phyloP scores from a whole-genome alignment of 2,888 invertebrate species.

The Netelia inedita region DNA sequence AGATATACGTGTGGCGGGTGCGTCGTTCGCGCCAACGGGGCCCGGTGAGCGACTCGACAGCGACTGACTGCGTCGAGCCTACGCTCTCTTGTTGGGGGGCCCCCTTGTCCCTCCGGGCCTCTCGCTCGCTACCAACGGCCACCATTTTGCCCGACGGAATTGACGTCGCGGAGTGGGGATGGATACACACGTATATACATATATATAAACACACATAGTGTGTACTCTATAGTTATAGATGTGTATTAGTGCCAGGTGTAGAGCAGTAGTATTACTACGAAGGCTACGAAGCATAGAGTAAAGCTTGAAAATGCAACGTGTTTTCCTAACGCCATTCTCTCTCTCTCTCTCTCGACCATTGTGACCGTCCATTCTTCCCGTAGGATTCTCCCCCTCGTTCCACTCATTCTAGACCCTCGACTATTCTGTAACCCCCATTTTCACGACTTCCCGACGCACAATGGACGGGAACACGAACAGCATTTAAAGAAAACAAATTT shows the following conservation, averaged over 20 bases:
- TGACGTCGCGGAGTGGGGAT: constrained; percentile 27
- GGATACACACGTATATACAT: constrained; percentile 3
- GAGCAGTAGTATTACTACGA: not conserved
- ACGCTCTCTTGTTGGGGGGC: constrained; percentile 66
- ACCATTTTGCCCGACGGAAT: constrained; percentile 56
- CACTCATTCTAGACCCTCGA: not conserved
- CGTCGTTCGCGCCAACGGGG: constrained; percentile 81
- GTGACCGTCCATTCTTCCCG: constrained; percentile 10
- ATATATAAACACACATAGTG: not conserved
- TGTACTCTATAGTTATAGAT: not conserved
- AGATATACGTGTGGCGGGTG: constrained; percentile 61
- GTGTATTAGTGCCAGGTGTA: constrained; percentile 12
- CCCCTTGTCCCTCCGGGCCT: constrained; percentile 64
- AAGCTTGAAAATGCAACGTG: constrained; percentile 29
- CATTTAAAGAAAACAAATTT: too few species aligned
- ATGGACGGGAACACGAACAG: not conserved
- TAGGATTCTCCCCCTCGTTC: not conserved
- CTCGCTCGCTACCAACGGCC: constrained; percentile 29
- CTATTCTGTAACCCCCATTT: not conserved
- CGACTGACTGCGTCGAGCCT: constrained; percentile 76
- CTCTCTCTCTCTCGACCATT: too few species aligned
- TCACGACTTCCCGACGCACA: not conserved
- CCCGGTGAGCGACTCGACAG: constrained; percentile 82
- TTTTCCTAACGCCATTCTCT: constrained; percentile 11
- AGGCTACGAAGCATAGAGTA: not conserved